Conservation (phyloP, 1,140 invertebrate species). For the Pemphigus obesinymphae region DNA sequence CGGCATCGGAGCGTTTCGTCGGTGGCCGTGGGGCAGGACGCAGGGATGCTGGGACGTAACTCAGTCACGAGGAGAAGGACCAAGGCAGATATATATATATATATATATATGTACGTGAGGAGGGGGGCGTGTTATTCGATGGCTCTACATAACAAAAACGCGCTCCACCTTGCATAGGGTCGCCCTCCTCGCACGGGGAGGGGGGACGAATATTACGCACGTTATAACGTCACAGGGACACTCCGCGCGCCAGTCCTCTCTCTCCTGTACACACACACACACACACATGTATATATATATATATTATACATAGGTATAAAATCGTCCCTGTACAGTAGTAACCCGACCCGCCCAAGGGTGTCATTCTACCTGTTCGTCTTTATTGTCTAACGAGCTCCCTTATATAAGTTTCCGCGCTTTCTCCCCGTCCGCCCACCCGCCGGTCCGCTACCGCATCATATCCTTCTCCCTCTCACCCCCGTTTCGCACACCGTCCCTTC, state of each 20-base stretch:
- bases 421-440: not conserved
- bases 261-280: not conserved
- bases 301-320: not conserved
- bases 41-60: no score
- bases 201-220: not conserved
- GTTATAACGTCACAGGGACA: not conserved
- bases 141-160: not conserved
- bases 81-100: not conserved
- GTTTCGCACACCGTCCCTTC: not conserved
- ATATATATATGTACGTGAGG: not conserved
- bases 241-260: not conserved
- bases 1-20: no score
- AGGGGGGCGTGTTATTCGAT: slow-evolving; percentile 15
- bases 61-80: not conserved
- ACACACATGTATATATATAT: not conserved
- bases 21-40: no score
- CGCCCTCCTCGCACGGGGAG: not conserved
- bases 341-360: slow-evolving; percentile 33
- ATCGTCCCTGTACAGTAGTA: slow-evolving; percentile 17
- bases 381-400: slow-evolving; percentile 39
- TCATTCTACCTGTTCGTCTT: slow-evolving; percentile 41
- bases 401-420: slow-evolving; percentile 16
- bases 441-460: not conserved
- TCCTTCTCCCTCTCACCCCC: not conserved
- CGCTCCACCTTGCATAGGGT: not conserved